Percentiles rank a stretch among this genome's conserved stretches.
Conservation (phyloP, 2,797 vertebrate species). For the Microcaecilia unicolor region DNA sequence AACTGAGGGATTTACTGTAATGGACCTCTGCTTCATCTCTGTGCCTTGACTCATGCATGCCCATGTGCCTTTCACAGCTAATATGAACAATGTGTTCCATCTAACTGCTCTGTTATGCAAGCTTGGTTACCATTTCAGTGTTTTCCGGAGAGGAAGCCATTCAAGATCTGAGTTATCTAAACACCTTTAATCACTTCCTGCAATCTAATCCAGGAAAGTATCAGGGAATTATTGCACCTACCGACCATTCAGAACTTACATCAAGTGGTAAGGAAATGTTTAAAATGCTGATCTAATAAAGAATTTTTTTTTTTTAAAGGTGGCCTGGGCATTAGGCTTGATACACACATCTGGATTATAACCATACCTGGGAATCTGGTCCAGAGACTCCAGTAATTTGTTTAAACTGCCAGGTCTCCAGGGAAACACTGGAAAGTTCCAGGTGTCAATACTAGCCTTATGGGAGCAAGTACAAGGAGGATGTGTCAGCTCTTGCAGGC, state of each 20-base stretch:
- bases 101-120: slow-evolving; percentile 28
- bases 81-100: slow-evolving; percentile 11
- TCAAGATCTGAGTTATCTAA: slow-evolving; percentile 51
- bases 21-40: slow-evolving; percentile 8
- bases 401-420: no score
- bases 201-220: slow-evolving; percentile 55
- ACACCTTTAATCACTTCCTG: slow-evolving; percentile 38
- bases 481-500: no score
- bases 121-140: slow-evolving; percentile 32
- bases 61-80: slow-evolving; percentile 3
- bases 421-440: no score
- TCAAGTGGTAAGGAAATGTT: slow-evolving; percentile 1
- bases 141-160: slow-evolving; percentile 65
- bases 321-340: fast-evolving
- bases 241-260: slow-evolving; percentile 21
- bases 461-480: no score
- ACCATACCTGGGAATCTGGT: no score
- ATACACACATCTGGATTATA: no score
- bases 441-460: no score
- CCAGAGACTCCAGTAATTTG: no score
- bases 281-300: neutral
- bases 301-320: neutral
- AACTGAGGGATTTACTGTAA: no score
- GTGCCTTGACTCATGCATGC: no score
- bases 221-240: slow-evolving; percentile 25